Base-by-base conservation (phyloP, 1,140 invertebrate species). In the Drosophila sproati region DNA sequence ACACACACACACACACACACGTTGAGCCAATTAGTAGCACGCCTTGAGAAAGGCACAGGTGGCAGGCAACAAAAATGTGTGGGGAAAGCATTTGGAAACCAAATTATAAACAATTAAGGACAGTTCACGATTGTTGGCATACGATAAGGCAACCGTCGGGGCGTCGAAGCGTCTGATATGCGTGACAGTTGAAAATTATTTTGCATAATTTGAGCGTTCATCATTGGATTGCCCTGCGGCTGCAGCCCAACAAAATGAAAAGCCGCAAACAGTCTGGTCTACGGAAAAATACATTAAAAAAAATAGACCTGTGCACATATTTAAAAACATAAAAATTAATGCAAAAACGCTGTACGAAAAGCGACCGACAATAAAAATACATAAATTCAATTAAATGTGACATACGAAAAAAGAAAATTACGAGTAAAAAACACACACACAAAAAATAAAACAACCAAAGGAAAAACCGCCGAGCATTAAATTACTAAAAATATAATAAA, bases 381-480 rank as follows among this genome's bases (percentile, higher is more conserved):
- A 89, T 89, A 90, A 89, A 89, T 89, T 89, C 85, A 89, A 89
- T 89, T 85, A 89, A 89, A 89, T 85, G 85, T 89, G 85, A 89
- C 85, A 89, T 83, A 87, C 71, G 68, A 76, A 87, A 79, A 73
- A 70, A 71, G 39, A 47, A 60, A 63, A 37, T 60, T 45, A 54
- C 41, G 32, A 56, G 52, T 61, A 64, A 69, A 64, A 37, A 60
- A 20, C 52, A 61, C 43, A 63, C 63, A 69, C 63, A 69, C 39
- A 72, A 37, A 28, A 76, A 72, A 50, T 29, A 71, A 56, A 59
- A 63, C 50, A 41, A 56, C 35, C 61, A 59, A 55, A 45, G 39
- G 51, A 60, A 68, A 66, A 82, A 69, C 60, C 57, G 32, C 63
- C 41, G 41, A 7, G 52, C 68, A 77, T 87, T 88, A 74, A 88